These are phyloP conservation scores for Kradibia gibbosae DNA, from an alignment of 1,140 invertebrate genomes.

Conservation along the genomic window DNA sequence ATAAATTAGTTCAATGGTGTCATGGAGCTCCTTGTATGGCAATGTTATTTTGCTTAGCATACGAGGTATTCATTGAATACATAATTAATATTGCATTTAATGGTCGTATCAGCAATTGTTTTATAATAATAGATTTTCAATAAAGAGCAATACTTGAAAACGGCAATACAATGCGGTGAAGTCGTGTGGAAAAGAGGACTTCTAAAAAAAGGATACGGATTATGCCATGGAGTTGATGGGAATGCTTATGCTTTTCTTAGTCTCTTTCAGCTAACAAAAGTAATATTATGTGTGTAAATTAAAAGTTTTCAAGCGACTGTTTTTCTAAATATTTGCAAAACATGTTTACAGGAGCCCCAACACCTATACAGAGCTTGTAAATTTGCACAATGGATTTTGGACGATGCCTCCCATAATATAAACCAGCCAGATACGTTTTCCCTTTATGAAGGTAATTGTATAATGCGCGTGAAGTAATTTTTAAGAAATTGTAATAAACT, in stretches of 20 bases:
- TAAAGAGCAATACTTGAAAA: conserved; percentile 82
- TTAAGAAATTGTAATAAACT: no score
- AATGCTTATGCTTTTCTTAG: conserved; percentile 92
- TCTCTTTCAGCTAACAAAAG: conserved; percentile 85
- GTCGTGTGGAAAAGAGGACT: conserved; percentile 89
- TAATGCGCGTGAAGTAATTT: neutral
- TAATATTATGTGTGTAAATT: conserved; percentile 61
- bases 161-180: conserved; percentile 82
- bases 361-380: conserved; percentile 85
- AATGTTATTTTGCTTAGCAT: conserved; percentile 82
- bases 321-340: conserved; percentile 27
- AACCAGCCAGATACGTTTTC: conserved; percentile 84
- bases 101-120: neutral
- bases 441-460: conserved; percentile 84
- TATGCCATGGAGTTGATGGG: conserved; percentile 94
- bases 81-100: neutral
- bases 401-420: conserved; percentile 80
- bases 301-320: neutral
- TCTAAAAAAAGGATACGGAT: conserved; percentile 90
- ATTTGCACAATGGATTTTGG: conserved; percentile 89
- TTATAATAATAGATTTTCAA: conserved; percentile 77
- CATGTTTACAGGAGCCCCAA: conserved; percentile 75
- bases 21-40: conserved; percentile 94
- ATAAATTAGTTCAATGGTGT: conserved; percentile 95
- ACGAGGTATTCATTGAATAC: conserved; percentile 76